Evolutionary conservation across 1,140 invertebrate genomes (phyloP).

Genomic region (Eumaeus atala): DNA sequence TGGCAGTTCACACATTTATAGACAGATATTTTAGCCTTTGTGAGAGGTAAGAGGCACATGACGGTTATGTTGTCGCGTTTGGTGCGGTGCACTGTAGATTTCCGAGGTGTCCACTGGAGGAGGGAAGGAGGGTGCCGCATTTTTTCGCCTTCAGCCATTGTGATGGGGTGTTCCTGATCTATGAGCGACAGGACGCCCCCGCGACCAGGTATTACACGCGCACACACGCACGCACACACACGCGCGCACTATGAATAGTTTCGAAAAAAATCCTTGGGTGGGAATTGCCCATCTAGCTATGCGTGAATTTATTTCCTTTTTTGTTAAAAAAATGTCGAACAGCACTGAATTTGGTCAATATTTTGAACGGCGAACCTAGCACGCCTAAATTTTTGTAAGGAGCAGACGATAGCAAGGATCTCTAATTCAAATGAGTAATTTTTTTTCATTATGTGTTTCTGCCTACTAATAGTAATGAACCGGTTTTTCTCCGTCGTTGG

Average conservation of each 20-base stretch:
- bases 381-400: slow-evolving; percentile 29
- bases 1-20: too few relatives aligned
- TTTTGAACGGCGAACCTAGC: slow-evolving; percentile 21
- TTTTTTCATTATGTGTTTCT: slow-evolving; percentile 1
- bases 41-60: too few relatives aligned
- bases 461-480: slow-evolving; percentile 26
- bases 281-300: slow-evolving; percentile 31
- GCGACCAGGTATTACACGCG: too few relatives aligned
- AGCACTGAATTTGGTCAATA: slow-evolving; percentile 35
- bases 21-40: too few relatives aligned
- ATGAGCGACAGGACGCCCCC: too few relatives aligned
- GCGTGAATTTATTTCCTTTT: slow-evolving; percentile 29
- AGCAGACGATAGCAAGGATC: slow-evolving; percentile 32
- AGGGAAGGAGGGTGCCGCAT: too few relatives aligned
- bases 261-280: slow-evolving; percentile 34
- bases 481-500: slow-evolving; percentile 22
- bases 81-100: too few relatives aligned
- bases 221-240: too few relatives aligned
- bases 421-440: slow-evolving; percentile 31
- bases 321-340: slow-evolving; percentile 27
- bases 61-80: too few relatives aligned
- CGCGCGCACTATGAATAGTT: slow-evolving; percentile 30
- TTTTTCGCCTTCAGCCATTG: too few relatives aligned
- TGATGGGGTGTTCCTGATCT: too few relatives aligned
- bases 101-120: too few relatives aligned